Evolutionary conservation across 2,113 vertebrate genomes (phyloP), one percentile per base, ranked within the genome.

Genomic region (Electrona antarctica): DNA sequence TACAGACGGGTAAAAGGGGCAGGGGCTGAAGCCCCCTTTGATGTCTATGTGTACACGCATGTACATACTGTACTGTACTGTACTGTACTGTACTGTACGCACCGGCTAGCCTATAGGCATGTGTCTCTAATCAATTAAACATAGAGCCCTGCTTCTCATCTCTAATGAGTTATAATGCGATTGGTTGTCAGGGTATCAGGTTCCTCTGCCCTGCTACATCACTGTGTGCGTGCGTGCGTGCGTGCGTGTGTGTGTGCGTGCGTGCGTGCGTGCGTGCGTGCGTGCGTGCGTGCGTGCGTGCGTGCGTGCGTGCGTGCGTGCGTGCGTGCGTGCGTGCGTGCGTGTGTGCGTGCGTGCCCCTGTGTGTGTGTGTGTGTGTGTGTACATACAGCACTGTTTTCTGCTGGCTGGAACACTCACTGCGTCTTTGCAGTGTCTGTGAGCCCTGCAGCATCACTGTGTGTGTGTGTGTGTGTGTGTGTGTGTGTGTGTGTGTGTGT

Each of bases 91-190:
- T n/a, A 21, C 21, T 41, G 33, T 41, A 41, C 33, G 33, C 33
- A 41, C 15, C 11, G 8, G 2, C 8, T 59, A 69, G 62, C 67
- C 67, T 68, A 4, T 45, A 56, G 71, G 65, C 51, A 49, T 74
- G 7, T 64, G 7, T 64, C 69, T 13, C 69, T 13, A 58, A 59
- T 60, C 48, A 70, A 75, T 84, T 77, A 69, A 69, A 71, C 67
- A 15, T 58, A 73, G 67, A 73, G 64, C 47, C 61, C 15, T 12
- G 15, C n/a, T 48, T 76, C 64, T 62, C 64, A 57, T 57, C 66
- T 68, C 48, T 78, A 69, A 78, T 80, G 58, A 74, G 71, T 63
- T 60, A 2, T 74, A 74, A 79, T 73, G 68, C 51, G 6, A 15
- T 75, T 28, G 14, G 59, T 66, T 64, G 33, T 58, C 49, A 56